A percentile compares a stretch with the other conserved stretches of the same genome.
Conservation (phyloP, 2,888 invertebrate genomes). For the Venustoraphidia nigricollis region DNA sequence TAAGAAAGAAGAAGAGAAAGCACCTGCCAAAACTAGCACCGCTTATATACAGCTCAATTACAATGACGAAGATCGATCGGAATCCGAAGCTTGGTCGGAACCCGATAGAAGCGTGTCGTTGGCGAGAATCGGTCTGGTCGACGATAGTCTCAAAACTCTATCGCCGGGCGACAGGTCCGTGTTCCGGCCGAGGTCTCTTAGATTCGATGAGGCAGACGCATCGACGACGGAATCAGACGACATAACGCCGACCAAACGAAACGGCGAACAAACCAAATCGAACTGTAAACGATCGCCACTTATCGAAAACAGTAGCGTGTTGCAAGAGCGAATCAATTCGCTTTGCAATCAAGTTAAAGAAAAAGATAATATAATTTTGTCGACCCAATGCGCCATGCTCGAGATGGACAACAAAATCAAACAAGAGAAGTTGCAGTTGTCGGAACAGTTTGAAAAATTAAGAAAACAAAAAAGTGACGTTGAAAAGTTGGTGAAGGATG, state of each 20-base stretch:
- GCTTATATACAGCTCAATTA: slow-evolving; percentile 18
- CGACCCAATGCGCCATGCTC: slow-evolving; percentile 10
- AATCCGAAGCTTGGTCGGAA: slow-evolving; percentile 79
- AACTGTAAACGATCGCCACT: slow-evolving; percentile 3
- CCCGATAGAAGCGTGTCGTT: slow-evolving; percentile 69
- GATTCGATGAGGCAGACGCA: slow-evolving; percentile 14
- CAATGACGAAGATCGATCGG: slow-evolving; percentile 31
- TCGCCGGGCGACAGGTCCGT: slow-evolving; percentile 26
- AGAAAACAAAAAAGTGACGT: slow-evolving; percentile 13
- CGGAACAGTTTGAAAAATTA: slow-evolving; percentile 12
- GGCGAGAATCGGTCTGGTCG: slow-evolving; percentile 58
- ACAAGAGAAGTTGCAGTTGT: slow-evolving; percentile 13
- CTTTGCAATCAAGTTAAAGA: slow-evolving; percentile 27
- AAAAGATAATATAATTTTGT: slow-evolving; percentile 27
- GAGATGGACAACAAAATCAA: slow-evolving; percentile 15
- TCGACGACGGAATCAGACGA: background rate
- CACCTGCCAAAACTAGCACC: slow-evolving; percentile 7
- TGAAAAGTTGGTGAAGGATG: slow-evolving; percentile 12
- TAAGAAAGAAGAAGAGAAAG: background rate
- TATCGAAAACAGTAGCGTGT: slow-evolving; percentile 15
- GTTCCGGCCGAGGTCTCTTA: slow-evolving; percentile 15
- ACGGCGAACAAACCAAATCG: slow-evolving; percentile 6
- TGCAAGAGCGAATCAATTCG: slow-evolving; percentile 28
- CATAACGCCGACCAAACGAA: slow-evolving; percentile 15
- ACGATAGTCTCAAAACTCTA: slow-evolving; percentile 29